Evolutionary conservation across 2,888 invertebrate species (phyloP).

Genomic region (Harpalus rufipes): DNA sequence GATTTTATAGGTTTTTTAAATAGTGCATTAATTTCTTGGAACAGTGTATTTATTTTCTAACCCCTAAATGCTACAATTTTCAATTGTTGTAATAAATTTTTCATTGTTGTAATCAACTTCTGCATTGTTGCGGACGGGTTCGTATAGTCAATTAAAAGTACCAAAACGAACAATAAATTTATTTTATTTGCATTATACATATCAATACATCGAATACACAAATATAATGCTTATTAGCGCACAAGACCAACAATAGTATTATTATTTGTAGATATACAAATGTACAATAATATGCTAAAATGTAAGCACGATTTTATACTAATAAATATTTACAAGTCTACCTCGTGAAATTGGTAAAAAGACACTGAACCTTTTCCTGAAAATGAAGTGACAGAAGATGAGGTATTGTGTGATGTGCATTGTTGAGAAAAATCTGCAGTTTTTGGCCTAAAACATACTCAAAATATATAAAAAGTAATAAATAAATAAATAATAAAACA

Average conservation of each 20-base stretch:
- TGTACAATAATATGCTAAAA: constrained; percentile 22
- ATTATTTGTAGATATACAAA: constrained; percentile 25
- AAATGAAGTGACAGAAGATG: constrained; percentile 37
- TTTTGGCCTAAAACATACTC: constrained; percentile 38
- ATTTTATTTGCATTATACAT: neutral
- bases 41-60: too few species aligned
- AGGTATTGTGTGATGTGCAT: constrained; percentile 23
- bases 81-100: neutral
- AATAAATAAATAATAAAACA: neutral
- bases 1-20: too few species aligned
- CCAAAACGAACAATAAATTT: constrained; percentile 19
- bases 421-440: constrained; percentile 54
- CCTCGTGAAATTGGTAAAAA: constrained; percentile 62
- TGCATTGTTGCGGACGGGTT: neutral
- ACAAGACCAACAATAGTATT: neutral
- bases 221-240: constrained; percentile 9
- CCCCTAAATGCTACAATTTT: neutral
- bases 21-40: too few species aligned
- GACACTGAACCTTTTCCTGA: constrained; percentile 53
- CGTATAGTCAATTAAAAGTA: constrained; percentile 10
- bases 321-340: constrained; percentile 50
- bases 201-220: constrained; percentile 2
- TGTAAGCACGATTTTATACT: constrained; percentile 40
- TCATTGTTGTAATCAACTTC: neutral
- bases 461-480: neutral